Evolutionary conservation across 2,113 vertebrate species (phyloP).

Genomic region (Emydocephalus ijimae): DNA sequence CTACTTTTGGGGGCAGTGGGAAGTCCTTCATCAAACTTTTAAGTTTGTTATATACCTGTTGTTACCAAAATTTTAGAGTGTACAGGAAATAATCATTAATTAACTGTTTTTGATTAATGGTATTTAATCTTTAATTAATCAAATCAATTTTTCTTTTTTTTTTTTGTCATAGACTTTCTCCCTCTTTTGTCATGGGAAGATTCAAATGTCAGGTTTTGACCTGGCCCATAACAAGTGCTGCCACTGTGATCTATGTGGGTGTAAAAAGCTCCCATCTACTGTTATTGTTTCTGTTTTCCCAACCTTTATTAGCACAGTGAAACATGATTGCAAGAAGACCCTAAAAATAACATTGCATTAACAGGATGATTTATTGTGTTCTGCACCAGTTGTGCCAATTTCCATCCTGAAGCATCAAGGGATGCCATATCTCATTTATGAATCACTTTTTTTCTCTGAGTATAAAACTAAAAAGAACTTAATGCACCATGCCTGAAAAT

Average conservation of each 20-base stretch:
- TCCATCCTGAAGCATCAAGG: neutral
- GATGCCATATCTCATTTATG: neutral
- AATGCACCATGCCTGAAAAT: neutral
- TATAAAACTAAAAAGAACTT: neutral
- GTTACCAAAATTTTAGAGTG: neutral
- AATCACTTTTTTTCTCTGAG: neutral
- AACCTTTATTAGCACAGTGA: neutral
- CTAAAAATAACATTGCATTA: neutral
- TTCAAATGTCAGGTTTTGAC: neutral
- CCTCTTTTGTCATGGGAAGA: neutral
- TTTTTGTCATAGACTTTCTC: neutral
- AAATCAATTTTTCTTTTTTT: neutral
- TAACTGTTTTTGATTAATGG: neutral
- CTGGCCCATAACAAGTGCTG: neutral
- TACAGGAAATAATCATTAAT: neutral
- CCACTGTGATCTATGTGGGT: neutral
- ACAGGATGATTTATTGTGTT: neutral
- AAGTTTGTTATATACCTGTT: neutral
- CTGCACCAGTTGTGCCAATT: neutral
- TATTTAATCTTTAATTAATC: neutral
- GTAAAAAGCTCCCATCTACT: slow-evolving; percentile 25
- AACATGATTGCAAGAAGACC: neutral
- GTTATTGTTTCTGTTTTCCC: slow-evolving; percentile 24
- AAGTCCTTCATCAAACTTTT: neutral
- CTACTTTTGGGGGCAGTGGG: neutral